Percentiles rank a stretch among this genome's conserved stretches.
Evolutionary conservation across 2,888 invertebrate species (phyloP).

Genomic region (Camptogramma bilineatum): DNA sequence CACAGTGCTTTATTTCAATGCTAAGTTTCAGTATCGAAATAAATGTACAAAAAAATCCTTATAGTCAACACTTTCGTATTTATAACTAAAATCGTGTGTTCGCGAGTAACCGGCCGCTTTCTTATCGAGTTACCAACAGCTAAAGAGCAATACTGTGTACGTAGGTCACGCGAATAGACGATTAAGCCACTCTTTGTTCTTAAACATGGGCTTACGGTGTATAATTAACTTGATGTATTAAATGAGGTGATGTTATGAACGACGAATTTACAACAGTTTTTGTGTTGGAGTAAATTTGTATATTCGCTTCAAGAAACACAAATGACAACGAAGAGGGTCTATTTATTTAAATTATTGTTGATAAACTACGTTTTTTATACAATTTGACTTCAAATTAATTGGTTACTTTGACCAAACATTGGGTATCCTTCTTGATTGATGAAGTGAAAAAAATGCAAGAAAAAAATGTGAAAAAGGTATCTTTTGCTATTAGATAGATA

Average conservation of each 20-base stretch:
- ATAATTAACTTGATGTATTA: constrained; percentile 61
- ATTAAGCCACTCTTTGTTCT: constrained; percentile 71
- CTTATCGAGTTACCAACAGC: constrained; percentile 58
- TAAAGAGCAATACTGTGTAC: constrained; percentile 65
- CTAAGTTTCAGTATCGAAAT: too few species aligned
- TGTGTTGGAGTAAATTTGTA: not conserved
- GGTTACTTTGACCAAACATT: too few species aligned
- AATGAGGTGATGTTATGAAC: constrained; percentile 35
- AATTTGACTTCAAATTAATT: too few species aligned
- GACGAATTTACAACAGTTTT: constrained; percentile 17
- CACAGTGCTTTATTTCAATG: too few species aligned
- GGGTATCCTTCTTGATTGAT: too few species aligned
- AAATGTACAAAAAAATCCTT: too few species aligned
- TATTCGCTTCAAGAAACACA: not conserved
- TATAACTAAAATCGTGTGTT: constrained; percentile 13
- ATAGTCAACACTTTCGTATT: too few species aligned
- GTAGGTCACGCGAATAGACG: constrained; percentile 70
- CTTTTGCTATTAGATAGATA: too few species aligned
- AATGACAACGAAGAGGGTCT: not conserved
- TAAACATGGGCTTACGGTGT: constrained; percentile 60
- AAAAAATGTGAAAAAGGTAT: too few species aligned
- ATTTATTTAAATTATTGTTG: not conserved
- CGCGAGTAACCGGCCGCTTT: constrained; percentile 42
- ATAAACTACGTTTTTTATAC: too few species aligned
- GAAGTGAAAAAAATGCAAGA: too few species aligned